phyloP scores from a whole-genome alignment of 2,888 invertebrate genomes.

The Sinodicranocentrus sp. region DNA sequence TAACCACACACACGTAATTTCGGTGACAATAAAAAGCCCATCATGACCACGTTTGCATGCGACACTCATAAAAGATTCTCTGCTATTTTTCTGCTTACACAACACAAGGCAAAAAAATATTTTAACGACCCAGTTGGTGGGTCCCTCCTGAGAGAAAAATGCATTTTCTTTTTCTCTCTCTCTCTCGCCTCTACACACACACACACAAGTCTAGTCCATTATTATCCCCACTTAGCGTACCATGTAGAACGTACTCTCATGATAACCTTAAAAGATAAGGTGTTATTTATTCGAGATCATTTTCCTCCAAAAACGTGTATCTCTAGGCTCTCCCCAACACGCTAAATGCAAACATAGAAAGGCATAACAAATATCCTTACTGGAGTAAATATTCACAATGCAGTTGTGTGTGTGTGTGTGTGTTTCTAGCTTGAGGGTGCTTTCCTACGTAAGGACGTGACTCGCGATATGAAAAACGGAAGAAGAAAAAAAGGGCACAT shows the following conservation, averaged over 20 bases:
- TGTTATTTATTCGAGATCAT: constrained; percentile 21
- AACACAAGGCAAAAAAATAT: neutral
- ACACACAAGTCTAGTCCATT: too few relatives aligned
- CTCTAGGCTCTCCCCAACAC: neutral
- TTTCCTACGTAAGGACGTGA: constrained; percentile 55
- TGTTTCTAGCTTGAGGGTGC: constrained; percentile 22
- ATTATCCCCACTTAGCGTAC: too few relatives aligned
- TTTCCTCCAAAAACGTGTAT: constrained; percentile 12
- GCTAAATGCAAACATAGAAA: neutral
- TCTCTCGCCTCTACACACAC: neutral
- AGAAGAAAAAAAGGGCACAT: neutral
- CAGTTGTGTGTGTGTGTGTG: constrained; percentile 16
- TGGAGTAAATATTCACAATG: neutral
- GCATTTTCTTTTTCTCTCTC: neutral
- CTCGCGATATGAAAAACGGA: neutral
- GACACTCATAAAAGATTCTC: constrained; percentile 9
- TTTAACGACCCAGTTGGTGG: neutral
- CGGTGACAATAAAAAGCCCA: constrained; percentile 45
- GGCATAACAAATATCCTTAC: neutral
- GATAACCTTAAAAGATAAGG: constrained; percentile 31
- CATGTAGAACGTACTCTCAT: neutral
- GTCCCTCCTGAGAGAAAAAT: constrained; percentile 10
- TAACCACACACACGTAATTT: constrained; percentile 35
- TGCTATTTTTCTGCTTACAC: neutral
- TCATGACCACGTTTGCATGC: neutral